Evolutionary conservation across 2,888 invertebrate species (phyloP).

Genomic region (Orchesella flavescens): DNA sequence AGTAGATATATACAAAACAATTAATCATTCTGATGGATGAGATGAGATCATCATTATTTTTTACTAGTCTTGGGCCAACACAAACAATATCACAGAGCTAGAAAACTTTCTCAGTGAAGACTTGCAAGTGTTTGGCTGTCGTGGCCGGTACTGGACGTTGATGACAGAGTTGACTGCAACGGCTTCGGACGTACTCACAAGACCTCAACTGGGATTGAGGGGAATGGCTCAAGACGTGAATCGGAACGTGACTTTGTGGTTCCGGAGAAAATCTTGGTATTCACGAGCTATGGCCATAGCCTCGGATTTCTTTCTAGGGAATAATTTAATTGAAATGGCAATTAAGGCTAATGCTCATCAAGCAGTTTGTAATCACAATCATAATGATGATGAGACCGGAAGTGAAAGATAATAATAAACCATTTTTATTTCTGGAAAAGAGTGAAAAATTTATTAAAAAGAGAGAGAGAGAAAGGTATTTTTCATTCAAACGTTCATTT

Average conservation of each 20-base stretch:
- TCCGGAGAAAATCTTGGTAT: slow-evolving; percentile 77
- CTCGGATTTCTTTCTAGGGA: slow-evolving; percentile 77
- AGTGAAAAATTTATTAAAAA: slow-evolving; percentile 47
- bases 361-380: slow-evolving; percentile 20
- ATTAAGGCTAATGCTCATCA: slow-evolving; percentile 47
- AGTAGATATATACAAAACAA: neutral
- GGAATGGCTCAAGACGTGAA: slow-evolving; percentile 76
- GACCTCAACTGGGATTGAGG: slow-evolving; percentile 75
- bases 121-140: slow-evolving; percentile 18
- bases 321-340: slow-evolving; percentile 76
- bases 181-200: slow-evolving; percentile 75
- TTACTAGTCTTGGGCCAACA: slow-evolving; percentile 79
- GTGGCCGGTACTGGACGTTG: slow-evolving; percentile 73
- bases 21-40: slow-evolving; percentile 28
- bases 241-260: slow-evolving; percentile 81
- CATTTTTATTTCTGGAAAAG: no score
- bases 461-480: neutral
- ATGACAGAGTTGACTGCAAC: slow-evolving; percentile 77
- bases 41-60: slow-evolving; percentile 3
- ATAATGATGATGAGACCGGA: neutral
- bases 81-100: slow-evolving; percentile 77
- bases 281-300: slow-evolving; percentile 75
- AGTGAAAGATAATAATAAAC: no score
- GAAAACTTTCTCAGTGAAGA: slow-evolving; percentile 76
- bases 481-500: no score